Evolutionary conservation across 2,113 vertebrate genomes (phyloP).

Genomic region (Cyprinus carpio): DNA sequence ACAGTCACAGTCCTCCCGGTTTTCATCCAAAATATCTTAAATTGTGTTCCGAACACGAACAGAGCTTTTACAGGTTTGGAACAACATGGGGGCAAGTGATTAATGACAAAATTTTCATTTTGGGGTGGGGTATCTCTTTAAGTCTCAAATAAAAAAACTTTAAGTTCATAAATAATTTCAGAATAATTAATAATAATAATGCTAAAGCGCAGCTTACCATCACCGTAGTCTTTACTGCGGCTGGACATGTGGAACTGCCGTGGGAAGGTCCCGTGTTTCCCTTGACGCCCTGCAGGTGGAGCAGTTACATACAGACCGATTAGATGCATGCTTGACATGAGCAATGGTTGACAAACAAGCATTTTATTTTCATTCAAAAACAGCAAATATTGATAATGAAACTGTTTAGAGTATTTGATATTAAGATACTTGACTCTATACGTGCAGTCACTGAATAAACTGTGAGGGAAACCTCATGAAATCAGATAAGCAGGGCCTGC

Average conservation of each 20-base stretch:
- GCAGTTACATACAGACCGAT: slow-evolving; percentile 48
- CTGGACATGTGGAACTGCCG: slow-evolving; percentile 87
- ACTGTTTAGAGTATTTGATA: neutral
- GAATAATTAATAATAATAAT: neutral
- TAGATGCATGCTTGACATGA: neutral
- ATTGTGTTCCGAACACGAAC: too few relatives aligned
- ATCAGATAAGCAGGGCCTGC: neutral
- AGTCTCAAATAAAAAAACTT: neutral
- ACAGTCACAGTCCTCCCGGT: too few relatives aligned
- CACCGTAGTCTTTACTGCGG: slow-evolving; percentile 86
- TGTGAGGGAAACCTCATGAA: neutral
- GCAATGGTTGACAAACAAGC: neutral
- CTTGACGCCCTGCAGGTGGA: slow-evolving; percentile 76
- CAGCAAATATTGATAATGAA: neutral
- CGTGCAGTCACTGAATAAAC: neutral
- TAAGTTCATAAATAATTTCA: neutral
- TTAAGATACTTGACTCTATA: neutral
- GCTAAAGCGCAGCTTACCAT: slow-evolving; percentile 76
- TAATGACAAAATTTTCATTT: too few relatives aligned
- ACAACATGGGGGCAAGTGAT: too few relatives aligned
- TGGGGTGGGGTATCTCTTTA: too few relatives aligned
- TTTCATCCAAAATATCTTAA: too few relatives aligned
- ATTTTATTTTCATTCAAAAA: neutral
- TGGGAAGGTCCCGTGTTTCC: slow-evolving; percentile 90
- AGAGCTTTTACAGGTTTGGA: too few relatives aligned